A percentile compares a stretch with the other conserved stretches of the same genome.
phyloP scores from a whole-genome alignment of 1,140 invertebrate genomes.

The Eriocheir sinensis region DNA sequence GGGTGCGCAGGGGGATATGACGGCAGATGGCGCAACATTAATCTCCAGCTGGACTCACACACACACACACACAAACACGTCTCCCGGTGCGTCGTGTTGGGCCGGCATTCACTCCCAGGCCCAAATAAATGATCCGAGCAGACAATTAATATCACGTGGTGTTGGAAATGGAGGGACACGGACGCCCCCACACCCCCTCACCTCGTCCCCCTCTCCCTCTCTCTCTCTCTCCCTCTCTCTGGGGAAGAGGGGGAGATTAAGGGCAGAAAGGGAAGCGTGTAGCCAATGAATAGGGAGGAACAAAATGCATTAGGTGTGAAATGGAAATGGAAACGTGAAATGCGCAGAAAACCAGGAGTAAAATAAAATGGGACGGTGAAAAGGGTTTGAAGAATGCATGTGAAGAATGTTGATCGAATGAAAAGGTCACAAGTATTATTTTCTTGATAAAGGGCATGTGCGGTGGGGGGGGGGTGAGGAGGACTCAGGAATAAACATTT shows the following conservation, averaged over 20 bases:
- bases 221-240: constrained; percentile 47
- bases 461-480: too few relatives aligned
- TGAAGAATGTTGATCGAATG: too few relatives aligned
- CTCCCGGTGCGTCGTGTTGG: constrained; percentile 17
- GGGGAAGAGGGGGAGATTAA: neutral
- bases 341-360: too few relatives aligned
- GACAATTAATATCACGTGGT: constrained; percentile 25
- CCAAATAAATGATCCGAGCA: neutral
- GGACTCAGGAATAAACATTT: too few relatives aligned
- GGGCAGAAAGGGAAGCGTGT: neutral
- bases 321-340: neutral
- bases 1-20: neutral
- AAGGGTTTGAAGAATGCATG: too few relatives aligned
- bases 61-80: too few relatives aligned
- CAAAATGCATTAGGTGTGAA: neutral
- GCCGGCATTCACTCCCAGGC: neutral
- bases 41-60: neutral
- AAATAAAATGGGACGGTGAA: too few relatives aligned
- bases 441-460: too few relatives aligned
- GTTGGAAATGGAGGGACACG: neutral
- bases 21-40: neutral
- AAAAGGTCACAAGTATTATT: too few relatives aligned
- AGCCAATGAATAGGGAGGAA: neutral
- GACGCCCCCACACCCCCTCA: neutral
- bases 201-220: constrained; percentile 38